Percentiles rank a stretch among this genome's conserved stretches.
Evolutionary conservation across 2,797 vertebrate species (phyloP).

Genomic region (Picus viridis): DNA sequence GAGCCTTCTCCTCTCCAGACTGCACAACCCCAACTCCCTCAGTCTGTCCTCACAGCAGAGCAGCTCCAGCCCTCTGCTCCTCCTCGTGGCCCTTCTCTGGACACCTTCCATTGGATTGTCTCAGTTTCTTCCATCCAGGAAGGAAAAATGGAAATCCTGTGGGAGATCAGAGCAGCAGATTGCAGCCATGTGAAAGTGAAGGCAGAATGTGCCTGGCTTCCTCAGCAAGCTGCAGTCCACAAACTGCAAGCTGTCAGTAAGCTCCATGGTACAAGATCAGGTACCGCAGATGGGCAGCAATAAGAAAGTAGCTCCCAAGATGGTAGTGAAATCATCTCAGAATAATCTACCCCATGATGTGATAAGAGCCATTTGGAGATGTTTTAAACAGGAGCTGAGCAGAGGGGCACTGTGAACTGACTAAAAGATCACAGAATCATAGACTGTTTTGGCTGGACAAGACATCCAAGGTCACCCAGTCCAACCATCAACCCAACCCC

Average conservation of each 20-base stretch:
- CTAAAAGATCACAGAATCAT: neutral
- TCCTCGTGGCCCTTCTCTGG: no score
- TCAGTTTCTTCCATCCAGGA: neutral
- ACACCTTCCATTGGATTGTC: neutral
- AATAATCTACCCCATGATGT: neutral
- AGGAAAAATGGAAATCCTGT: neutral
- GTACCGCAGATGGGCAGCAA: neutral
- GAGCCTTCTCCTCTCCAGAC: no score
- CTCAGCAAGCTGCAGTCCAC: neutral
- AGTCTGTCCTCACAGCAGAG: no score
- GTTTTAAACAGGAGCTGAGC: neutral
- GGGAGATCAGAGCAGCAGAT: neutral
- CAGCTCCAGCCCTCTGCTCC: no score
- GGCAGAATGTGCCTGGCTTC: neutral
- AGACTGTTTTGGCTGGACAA: no score
- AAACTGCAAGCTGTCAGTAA: neutral
- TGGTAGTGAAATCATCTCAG: neutral
- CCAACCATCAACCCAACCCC: no score
- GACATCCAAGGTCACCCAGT: no score
- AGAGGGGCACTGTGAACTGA: neutral
- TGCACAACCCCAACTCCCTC: no score
- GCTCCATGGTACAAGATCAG: neutral
- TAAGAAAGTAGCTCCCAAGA: neutral
- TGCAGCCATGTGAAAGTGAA: neutral
- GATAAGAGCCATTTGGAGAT: neutral